Evolutionary conservation across 2,888 invertebrate genomes (phyloP).

Genomic region (Pseudococcus viburni): DNA sequence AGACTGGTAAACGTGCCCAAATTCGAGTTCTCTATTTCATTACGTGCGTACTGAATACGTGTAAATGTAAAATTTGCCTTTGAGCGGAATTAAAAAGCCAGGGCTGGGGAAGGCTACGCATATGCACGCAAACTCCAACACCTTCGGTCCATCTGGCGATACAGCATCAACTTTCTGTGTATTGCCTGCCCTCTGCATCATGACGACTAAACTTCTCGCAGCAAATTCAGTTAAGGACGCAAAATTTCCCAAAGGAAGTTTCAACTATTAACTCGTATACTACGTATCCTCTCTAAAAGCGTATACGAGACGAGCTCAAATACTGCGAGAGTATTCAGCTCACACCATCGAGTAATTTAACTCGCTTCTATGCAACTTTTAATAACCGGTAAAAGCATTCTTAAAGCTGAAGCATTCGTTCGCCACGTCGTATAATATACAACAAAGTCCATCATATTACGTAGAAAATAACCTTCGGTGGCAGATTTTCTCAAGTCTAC

Average conservation of each 20-base stretch:
- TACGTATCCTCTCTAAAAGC: neutral
- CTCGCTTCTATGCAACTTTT: slow-evolving; percentile 50
- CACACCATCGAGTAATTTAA: slow-evolving; percentile 8
- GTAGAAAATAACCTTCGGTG: neutral
- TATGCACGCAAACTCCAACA: too few species aligned
- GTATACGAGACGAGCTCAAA: neutral
- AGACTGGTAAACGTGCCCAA: neutral
- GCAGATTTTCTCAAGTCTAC: neutral
- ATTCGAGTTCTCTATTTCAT: neutral
- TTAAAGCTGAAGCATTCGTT: slow-evolving; percentile 1
- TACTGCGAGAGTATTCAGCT: too few species aligned
- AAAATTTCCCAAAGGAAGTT: slow-evolving; percentile 50
- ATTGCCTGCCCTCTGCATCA: neutral
- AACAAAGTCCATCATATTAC: slow-evolving; percentile 7
- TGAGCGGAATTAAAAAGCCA: neutral
- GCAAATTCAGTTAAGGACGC: neutral
- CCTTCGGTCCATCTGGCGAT: too few species aligned
- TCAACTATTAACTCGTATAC: slow-evolving; percentile 24
- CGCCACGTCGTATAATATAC: neutral
- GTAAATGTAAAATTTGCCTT: neutral
- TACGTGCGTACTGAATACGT: slow-evolving; percentile 2
- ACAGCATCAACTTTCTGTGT: neutral
- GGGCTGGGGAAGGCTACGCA: too few species aligned
- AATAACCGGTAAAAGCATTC: slow-evolving; percentile 48
- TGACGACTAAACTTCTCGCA: neutral